A percentile compares a stretch with the other conserved stretches of the same genome.
Conservation (phyloP, 2,113 vertebrate species). For the Ictidomys tridecemlineatus region DNA sequence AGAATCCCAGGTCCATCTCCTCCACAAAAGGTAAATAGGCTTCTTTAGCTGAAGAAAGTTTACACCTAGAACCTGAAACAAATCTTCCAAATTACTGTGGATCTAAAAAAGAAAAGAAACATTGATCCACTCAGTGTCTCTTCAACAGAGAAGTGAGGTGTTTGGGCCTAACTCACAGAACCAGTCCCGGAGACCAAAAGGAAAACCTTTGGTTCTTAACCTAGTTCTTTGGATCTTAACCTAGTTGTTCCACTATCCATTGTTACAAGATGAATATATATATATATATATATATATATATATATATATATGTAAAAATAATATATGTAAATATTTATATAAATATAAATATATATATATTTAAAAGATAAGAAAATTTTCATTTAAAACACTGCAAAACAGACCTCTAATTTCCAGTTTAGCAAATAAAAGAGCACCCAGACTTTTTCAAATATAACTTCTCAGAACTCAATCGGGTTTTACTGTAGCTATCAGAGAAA, state of each 20-base stretch:
- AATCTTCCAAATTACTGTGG: neutral
- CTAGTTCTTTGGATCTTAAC: neutral
- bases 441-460: neutral
- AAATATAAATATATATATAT: neutral
- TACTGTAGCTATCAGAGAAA: neutral
- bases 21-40: neutral
- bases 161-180: neutral
- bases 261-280: neutral
- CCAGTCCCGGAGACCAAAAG: neutral
- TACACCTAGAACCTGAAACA: neutral
- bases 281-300: no score
- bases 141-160: neutral
- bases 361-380: neutral
- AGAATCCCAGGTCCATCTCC: neutral
- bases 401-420: neutral
- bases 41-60: neutral
- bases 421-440: neutral
- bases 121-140: neutral
- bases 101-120: neutral
- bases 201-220: neutral
- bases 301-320: no score
- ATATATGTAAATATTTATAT: no score
- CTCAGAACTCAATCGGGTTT: neutral
- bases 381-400: neutral
- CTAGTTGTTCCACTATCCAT: neutral